Conservation (phyloP, 2,113 vertebrate species). For the Lutjanus erythropterus region DNA sequence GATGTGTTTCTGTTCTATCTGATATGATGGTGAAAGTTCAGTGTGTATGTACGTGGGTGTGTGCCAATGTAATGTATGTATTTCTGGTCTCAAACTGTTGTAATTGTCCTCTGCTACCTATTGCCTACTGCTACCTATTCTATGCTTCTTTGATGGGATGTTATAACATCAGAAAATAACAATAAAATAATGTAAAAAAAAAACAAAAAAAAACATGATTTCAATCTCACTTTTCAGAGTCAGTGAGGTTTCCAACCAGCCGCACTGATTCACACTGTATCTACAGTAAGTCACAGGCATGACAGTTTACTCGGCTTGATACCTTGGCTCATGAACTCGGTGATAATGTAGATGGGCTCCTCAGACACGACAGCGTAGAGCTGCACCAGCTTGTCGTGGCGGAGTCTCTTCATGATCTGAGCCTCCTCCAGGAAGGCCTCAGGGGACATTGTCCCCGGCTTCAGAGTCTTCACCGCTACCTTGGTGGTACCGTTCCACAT, state of each 20-base stretch:
- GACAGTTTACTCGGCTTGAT: constrained; percentile 39
- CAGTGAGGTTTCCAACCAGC: constrained; percentile 17
- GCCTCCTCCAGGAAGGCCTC: constrained; percentile 98
- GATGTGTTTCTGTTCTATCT: no score
- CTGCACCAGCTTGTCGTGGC: constrained; percentile 98
- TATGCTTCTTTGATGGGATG: no score
- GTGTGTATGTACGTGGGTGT: no score
- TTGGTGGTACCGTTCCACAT: constrained; percentile 97
- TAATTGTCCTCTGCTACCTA: no score
- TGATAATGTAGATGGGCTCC: constrained; percentile 99
- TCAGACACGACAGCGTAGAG: constrained; percentile 97
- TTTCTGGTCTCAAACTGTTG: no score
- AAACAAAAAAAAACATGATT: neutral
- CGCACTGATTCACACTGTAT: constrained; percentile 25
- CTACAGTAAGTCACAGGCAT: constrained; percentile 24
- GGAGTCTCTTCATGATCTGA: constrained; percentile 98
- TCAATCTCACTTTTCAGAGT: neutral
- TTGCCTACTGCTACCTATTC: no score
- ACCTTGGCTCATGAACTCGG: constrained; percentile 98
- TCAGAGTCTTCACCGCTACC: constrained; percentile 98
- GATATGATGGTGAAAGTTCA: no score
- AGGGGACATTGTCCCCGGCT: constrained; percentile 97
- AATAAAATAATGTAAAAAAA: no score
- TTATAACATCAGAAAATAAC: no score
- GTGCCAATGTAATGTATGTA: no score